Base-by-base conservation (phyloP, 37 sponge, comb jelly and placozoan species). In the Mnemiopsis leidyi region DNA sequence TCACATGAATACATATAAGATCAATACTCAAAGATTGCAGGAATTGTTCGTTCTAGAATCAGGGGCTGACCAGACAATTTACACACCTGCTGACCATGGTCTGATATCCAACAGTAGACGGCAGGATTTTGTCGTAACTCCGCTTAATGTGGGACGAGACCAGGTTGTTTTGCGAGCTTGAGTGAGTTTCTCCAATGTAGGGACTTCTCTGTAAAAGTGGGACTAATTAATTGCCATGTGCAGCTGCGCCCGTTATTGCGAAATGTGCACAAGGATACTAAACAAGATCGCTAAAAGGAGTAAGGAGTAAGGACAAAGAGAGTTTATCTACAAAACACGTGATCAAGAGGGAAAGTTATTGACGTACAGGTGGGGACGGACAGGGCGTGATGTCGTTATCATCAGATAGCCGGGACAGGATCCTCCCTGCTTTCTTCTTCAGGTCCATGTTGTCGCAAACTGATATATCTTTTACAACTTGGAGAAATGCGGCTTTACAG, bases 91-190 rank as follows among this genome's bases (percentile, higher is more conserved):
- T 77, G 35, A 36, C 18, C 79, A 77, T 77, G 18, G 79, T 77
- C 1, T 77, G 79, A 32, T 77, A 77, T 31, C 32, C 79, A 20
- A 77, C 79, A 1, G 32, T 77, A 32, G 79, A 32, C 32, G 79
- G 79, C 33, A 77, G 35, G 20, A 77, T 77, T 32, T 77, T 77
- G 18, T 77, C 79, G 36, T 77, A 77, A 32, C 79, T 77, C 35
- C 79, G 79, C 79, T 77, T 77, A 33, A 77, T 77, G 36, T 77
- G 79, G 34, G 79, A 13, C 32, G 79, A 31, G 33, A 77, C 26
- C 36, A 77, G 79, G 79, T 77, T 77, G 18, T 77, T 32, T 77
- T 77, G 26, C 18, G 79, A 77, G 79, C 18, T 77, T 48, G 61
- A 48, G 79, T 77, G 79, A 32, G 79, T 77, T 32, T 77, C 36